Base-by-base conservation (phyloP, 2,888 invertebrate species). In the Silvanus unidentatus region DNA sequence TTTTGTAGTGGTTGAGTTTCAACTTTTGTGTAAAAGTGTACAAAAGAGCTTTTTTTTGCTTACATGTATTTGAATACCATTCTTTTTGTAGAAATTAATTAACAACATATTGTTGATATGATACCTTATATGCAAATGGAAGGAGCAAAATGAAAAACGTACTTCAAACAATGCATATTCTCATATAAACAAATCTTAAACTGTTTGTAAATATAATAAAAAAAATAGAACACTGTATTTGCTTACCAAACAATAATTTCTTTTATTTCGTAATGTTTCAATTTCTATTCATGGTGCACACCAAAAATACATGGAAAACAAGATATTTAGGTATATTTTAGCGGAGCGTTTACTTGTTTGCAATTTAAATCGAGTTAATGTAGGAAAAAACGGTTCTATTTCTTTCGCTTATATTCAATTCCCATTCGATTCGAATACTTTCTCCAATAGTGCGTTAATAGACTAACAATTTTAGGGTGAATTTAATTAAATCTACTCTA, bases 261-360 rank as follows among this genome's bases (percentile, higher is more conserved):
- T 16, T 37, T 37, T 15, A 37, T 37, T n/a, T 15, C 12, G 14
- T 16, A 61, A 61, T 59, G 48, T 51, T 55, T 57, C 64, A 60
- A 64, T 64, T 64, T 64, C 62, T 64, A 65, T 65, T 65, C 65
- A 64, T 64, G 57, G 55, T 15, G 37, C 12, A 16, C 3, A 37
- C 13, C 15, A 37, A 37, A 37, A 37, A 37, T 6, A 37, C 32
- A 32, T 47, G 59, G 60, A 59, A 60, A 62, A 62, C 60, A 60
- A 57, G 59, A 64, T 62, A 63, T 63, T 40, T 64, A 63, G 60
- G 58, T 62, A 58, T 60, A 63, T 62, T 62, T 63, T 57, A 60
- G 57, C 58, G 53, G 57, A 59, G 56, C 51, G 47, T 60, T 65
- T 13, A 15, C 16, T 37, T 37, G 37, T 37, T 61, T 62, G 64